Evolutionary conservation across 2,888 invertebrate species (phyloP), one percentile per base, ranked within the genome.

Genomic region (Scaptomyza flava): DNA sequence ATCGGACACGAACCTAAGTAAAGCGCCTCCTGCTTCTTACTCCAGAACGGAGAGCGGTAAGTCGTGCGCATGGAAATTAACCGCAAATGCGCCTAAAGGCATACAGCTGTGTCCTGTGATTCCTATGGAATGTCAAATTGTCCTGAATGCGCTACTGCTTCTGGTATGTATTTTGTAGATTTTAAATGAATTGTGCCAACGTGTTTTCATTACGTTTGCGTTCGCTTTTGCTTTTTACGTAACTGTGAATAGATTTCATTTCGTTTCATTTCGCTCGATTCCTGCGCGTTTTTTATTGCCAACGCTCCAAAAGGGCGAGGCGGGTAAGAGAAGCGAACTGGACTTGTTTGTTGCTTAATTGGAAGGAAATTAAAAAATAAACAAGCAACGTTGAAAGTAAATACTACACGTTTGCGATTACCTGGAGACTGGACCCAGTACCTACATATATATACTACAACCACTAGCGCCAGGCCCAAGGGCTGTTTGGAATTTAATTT

Each of bases 311-410:
- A 9, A 8, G 14, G 12, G 23, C n/a, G n/a, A 6, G 11, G 17
- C 2, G 14, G 36, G 14, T 8, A 12, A 8, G 9, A 30, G 11
- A 17, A 7, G 11, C 5, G n/a, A 3, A 34, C 56, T 20, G 65
- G 66, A 62, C 86, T 83, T 89, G 89, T 85, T 89, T 87, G 89
- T 87, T 85, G 89, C 89, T 85, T 89, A 89, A 89, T 85, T 85
- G 85, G 79, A 87, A 89, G 85, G 89, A 85, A 85, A 85, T 85
- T 85, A 87, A 85, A 85, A 85, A 89, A 87, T 87, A 85, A 85
- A 85, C 89, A 85, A 89, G 77, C 77, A 77, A 71, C 78, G 81
- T 59, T 86, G 75, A 88, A 83, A 73, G 89, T 77, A 85, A 85
- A 85, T 89, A 87, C 86, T 87, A 87, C 75, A 83, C 81, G 79